Conservation (phyloP, 2,113 vertebrate species). For the Agapornis roseicollis region DNA sequence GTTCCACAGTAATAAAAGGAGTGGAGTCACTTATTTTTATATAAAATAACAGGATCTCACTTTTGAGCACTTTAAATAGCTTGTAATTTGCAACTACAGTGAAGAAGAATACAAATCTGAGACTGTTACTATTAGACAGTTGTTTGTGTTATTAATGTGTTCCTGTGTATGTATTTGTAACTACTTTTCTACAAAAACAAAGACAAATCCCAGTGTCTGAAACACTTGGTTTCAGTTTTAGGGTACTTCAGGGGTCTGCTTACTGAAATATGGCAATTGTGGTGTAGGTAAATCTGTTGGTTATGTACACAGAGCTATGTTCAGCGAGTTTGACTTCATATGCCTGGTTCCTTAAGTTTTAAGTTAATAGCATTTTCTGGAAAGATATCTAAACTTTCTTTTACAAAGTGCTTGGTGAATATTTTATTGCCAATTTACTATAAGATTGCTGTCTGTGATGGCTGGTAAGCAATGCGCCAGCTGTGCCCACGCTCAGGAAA, state of each 20-base stretch:
- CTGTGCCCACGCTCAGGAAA: neutral
- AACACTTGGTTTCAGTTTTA: neutral
- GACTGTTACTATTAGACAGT: neutral
- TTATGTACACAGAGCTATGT: neutral
- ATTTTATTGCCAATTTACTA: conserved; percentile 9
- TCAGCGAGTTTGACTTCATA: neutral
- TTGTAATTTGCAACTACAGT: neutral
- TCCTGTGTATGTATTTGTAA: neutral
- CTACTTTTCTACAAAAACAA: neutral
- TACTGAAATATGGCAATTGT: neutral
- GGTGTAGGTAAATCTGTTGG: neutral
- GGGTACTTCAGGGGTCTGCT: neutral
- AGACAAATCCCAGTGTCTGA: neutral
- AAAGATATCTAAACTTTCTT: neutral
- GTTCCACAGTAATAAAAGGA: neutral
- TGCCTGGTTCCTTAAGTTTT: neutral
- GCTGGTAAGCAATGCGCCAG: neutral
- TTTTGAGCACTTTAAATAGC: neutral
- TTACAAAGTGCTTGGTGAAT: neutral
- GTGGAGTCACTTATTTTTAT: neutral
- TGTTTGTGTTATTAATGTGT: neutral
- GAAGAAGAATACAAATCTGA: neutral
- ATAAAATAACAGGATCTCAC: neutral
- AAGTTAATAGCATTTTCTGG: neutral
- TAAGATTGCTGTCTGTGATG: neutral